Percentiles rank a stretch among this genome's conserved stretches.
phyloP scores from a whole-genome alignment of 2,797 vertebrate genomes.

The Poliocrania exsul region DNA sequence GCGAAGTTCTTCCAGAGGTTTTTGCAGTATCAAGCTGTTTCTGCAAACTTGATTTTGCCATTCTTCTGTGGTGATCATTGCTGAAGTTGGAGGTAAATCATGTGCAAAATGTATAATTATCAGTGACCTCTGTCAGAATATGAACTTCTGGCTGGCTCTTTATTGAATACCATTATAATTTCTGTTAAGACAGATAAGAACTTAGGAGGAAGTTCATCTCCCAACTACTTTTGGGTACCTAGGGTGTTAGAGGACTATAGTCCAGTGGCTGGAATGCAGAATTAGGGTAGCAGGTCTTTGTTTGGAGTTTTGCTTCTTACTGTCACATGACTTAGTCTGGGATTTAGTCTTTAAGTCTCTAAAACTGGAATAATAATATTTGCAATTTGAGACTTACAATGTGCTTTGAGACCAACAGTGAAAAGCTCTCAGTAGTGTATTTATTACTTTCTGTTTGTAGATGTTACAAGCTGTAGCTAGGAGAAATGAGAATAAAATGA shows the following conservation, averaged over 20 bases:
- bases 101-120: not conserved
- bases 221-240: not conserved
- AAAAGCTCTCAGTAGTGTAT: slow-evolving; percentile 3
- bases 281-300: not conserved
- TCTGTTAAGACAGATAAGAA: not conserved
- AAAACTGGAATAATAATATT: slow-evolving; percentile 36
- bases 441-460: slow-evolving; percentile 27
- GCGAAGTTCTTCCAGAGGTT: not conserved
- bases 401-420: slow-evolving; percentile 28
- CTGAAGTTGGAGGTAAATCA: not conserved
- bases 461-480: not conserved
- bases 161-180: not conserved
- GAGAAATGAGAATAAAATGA: slow-evolving; percentile 28
- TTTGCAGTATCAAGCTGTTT: not conserved
- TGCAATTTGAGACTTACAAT: slow-evolving; percentile 2
- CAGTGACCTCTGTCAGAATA: not conserved
- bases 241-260: not conserved
- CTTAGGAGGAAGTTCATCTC: not conserved
- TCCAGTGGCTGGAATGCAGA: not conserved
- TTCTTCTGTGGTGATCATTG: not conserved
- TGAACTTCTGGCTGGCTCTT: not conserved
- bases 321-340: not conserved
- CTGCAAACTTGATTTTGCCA: not conserved
- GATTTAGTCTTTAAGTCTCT: slow-evolving; percentile 7
- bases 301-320: slow-evolving; percentile 19